Conservation (phyloP, 2,113 vertebrate species). For the Saimiri boliviensis region DNA sequence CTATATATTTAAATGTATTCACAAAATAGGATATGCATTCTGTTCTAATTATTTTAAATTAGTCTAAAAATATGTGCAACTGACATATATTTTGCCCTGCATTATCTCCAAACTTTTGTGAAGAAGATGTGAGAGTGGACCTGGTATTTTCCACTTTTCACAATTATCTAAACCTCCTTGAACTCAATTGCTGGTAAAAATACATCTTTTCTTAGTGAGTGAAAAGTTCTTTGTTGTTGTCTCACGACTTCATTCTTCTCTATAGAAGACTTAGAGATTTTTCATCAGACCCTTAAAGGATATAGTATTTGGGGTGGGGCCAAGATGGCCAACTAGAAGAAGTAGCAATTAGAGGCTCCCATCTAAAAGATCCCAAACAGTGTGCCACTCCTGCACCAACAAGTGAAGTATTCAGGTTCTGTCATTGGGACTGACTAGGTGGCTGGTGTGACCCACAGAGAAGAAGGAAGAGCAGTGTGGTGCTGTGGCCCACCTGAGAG, state of each 20-base stretch:
- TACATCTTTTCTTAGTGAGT: neutral
- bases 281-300: neutral
- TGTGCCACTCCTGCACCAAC: too few relatives aligned
- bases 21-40: neutral
- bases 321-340: too few relatives aligned
- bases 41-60: neutral
- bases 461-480: too few relatives aligned
- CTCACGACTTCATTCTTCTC: constrained; percentile 37
- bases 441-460: too few relatives aligned
- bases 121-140: neutral
- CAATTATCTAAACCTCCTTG: neutral
- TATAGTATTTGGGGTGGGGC: neutral
- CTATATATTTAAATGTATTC: neutral
- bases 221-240: neutral
- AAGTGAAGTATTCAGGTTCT: too few relatives aligned
- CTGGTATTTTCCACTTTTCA: neutral
- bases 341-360: too few relatives aligned
- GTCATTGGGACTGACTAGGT: too few relatives aligned
- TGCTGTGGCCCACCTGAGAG: too few relatives aligned
- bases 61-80: neutral
- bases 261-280: neutral
- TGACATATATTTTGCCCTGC: neutral
- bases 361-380: too few relatives aligned
- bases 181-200: constrained; percentile 39
- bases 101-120: neutral